Conservation (phyloP, 2,888 invertebrate species). For the Thera britannica region DNA sequence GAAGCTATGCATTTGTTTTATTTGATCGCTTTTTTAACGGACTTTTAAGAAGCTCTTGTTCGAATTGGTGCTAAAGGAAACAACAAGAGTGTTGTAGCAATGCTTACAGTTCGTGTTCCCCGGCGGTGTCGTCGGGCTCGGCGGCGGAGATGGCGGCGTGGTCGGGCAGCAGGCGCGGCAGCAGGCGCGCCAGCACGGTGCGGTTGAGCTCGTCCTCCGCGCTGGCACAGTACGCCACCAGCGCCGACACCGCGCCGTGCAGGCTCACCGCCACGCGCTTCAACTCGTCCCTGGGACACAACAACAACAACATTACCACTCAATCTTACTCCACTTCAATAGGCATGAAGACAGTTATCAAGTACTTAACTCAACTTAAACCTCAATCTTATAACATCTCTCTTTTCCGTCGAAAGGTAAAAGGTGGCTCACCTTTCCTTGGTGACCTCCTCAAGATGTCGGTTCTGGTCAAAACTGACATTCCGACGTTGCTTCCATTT, state of each 20-base stretch:
- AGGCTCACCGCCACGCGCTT: slow-evolving; percentile 87
- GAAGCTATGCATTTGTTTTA: too few species aligned
- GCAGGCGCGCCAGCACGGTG: slow-evolving; percentile 87
- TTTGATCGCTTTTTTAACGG: too few species aligned
- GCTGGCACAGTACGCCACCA: slow-evolving; percentile 89
- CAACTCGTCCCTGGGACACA: slow-evolving; percentile 72
- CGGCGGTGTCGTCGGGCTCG: slow-evolving; percentile 5
- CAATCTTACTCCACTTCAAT: background rate
- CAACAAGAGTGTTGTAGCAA: background rate
- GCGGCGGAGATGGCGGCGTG: slow-evolving; percentile 22
- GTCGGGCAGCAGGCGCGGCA: slow-evolving; percentile 65
- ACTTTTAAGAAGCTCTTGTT: too few species aligned
- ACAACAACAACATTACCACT: background rate
- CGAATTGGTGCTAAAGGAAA: too few species aligned
- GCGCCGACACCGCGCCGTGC: slow-evolving; percentile 87
- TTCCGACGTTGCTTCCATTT: slow-evolving; percentile 79
- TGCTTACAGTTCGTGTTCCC: slow-evolving; percentile 29
- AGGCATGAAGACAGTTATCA: too few species aligned
- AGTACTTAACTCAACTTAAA: too few species aligned
- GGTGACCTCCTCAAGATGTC: slow-evolving; percentile 83
- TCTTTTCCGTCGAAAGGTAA: background rate
- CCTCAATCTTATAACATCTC: too few species aligned
- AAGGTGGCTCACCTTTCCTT: slow-evolving; percentile 82
- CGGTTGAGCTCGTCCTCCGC: slow-evolving; percentile 92
- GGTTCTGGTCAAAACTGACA: slow-evolving; percentile 79